Evolutionary conservation across 2,113 vertebrate species (phyloP).

Genomic region (Burhinus oedicnemus): DNA sequence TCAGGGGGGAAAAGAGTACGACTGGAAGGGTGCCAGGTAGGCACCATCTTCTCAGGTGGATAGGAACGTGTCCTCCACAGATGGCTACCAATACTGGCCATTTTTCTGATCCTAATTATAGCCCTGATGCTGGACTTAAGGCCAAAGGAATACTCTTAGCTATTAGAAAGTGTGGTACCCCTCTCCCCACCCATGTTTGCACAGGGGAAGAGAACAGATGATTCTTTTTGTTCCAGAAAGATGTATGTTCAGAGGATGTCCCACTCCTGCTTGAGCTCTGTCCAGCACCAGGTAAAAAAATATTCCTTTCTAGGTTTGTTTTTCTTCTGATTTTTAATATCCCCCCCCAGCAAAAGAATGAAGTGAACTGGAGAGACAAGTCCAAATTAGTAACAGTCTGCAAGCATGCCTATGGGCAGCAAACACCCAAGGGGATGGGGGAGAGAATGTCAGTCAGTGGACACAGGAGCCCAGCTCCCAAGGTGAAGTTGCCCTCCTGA

Average conservation of each 20-base stretch:
- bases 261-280: background rate
- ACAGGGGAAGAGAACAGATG: background rate
- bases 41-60: background rate
- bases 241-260: background rate
- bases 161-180: background rate
- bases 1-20: background rate
- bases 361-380: constrained; percentile 16
- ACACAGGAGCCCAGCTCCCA: background rate
- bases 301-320: background rate
- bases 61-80: background rate
- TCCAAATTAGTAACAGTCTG: constrained; percentile 42
- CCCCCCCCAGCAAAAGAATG: background rate
- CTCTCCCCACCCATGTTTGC: background rate
- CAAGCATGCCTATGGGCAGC: background rate
- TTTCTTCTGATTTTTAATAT: background rate
- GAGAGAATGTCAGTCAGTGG: background rate
- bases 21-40: background rate
- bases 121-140: background rate
- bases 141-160: background rate
- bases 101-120: background rate
- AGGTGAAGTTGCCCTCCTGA: background rate
- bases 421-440: background rate
- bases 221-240: background rate
- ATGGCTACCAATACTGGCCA: background rate
- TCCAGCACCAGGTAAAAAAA: background rate